These are phyloP conservation scores for Clinocottus analis DNA, from an alignment of 2,113 vertebrate species.

Conservation along the genomic window DNA sequence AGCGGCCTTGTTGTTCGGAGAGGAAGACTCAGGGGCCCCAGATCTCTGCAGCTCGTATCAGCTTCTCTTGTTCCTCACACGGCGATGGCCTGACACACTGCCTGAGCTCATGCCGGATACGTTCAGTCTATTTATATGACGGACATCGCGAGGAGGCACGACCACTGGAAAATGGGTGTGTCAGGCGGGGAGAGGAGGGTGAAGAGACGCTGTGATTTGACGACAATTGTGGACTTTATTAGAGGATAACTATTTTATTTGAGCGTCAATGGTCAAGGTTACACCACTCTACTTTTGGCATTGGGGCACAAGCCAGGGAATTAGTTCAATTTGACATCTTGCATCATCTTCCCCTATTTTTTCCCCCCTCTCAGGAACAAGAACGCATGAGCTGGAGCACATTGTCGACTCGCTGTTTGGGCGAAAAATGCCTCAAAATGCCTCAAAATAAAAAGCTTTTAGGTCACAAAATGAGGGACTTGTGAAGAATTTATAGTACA, in stretches of 20 bases:
- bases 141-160: constrained; percentile 57
- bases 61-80: constrained; percentile 61
- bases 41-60: constrained; percentile 60
- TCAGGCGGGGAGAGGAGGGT: constrained; percentile 20
- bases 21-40: constrained; percentile 24
- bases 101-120: constrained; percentile 60
- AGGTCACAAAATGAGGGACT: too few relatives aligned
- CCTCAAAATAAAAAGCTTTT: too few relatives aligned
- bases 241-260: neutral
- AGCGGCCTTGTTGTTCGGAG: constrained; percentile 49
- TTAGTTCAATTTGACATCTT: too few relatives aligned
- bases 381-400: too few relatives aligned
- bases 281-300: too few relatives aligned
- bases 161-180: constrained; percentile 43
- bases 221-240: neutral
- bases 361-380: too few relatives aligned
- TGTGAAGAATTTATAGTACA: too few relatives aligned
- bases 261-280: neutral
- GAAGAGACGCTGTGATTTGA: constrained; percentile 14
- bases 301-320: too few relatives aligned
- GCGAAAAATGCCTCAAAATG: too few relatives aligned
- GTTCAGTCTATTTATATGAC: constrained; percentile 68
- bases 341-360: too few relatives aligned
- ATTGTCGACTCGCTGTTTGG: too few relatives aligned
- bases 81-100: constrained; percentile 44